Evolutionary conservation across 2,888 invertebrate species (phyloP), one percentile per base, ranked within the genome.

Genomic region (Chrysotoxum bicinctum): DNA sequence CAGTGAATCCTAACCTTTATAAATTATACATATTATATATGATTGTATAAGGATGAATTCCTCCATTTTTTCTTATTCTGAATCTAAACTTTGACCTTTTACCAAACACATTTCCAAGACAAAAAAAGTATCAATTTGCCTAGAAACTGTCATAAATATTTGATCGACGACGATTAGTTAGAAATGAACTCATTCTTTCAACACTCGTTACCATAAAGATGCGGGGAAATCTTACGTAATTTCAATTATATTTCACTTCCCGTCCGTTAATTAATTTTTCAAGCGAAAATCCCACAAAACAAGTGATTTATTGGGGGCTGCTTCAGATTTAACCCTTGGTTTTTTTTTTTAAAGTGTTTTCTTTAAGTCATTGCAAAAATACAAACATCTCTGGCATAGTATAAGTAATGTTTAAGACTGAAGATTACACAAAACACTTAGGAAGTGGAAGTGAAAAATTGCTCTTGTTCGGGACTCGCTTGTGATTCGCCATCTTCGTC

Each of bases 391-490:
- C 6, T 30, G n/a, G n/a, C n/a, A n/a, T n/a, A n/a, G n/a, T 54
- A 37, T 48, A 23, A 64, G 60, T 50, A 70, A n/a, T n/a, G n/a
- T n/a, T n/a, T 72, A 72, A 72, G 54, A 54, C 21, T 21, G 12
- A n/a, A 48, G 45, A 54, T 70, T 45, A 72, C 21, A 52, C 26
- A 45, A 52, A 72, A 58, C 66, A 74, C 60, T 74, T 74, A 68
- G 10, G 35, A n/a, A 50, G 37, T 48, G 37, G 23, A 66, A 66
- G 58, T 66, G 76, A 81, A 76, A 76, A 81, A 76, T 72, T 64
- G 50, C 72, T 43, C 23, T 48, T 45, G 19, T 50, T 58, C 19
- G 6, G 52, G 32, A 30, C 30, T 16, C 45, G 43, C 58, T 72
- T 45, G 30, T 43, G 19, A 48, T 48, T 48, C 14, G 23, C 6